Evolutionary conservation across 2,888 invertebrate genomes (phyloP), one percentile per base, ranked within the genome.

Genomic region (Camptogramma bilineatum): DNA sequence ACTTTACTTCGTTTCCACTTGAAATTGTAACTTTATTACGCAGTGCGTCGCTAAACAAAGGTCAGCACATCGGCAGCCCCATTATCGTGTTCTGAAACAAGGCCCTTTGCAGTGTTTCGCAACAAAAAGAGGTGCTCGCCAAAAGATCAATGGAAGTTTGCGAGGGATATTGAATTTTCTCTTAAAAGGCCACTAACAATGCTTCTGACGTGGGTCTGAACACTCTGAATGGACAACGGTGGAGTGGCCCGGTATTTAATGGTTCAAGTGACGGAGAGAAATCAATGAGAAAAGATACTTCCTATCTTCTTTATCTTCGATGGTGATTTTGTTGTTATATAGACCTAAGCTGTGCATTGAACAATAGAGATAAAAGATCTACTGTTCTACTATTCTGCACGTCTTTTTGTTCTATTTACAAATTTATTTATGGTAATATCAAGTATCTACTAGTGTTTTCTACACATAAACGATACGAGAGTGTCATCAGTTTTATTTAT

Each of bases 161-260:
- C 68, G 64, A 67, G 73, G 74, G 73, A 78, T 86, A 85, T 86
- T 83, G 83, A 83, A 83, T 86, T 85, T 83, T 77, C 78, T 75
- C 76, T 71, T 77, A 78, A 79, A 80, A 80, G 77, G 71, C 73
- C 73, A 69, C 77, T 76, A 81, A 87, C 83, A 88, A 88, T 82
- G 82, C 77, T 71, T 75, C 75, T 86, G 85, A 86, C 80, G 74
- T 79, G 81, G 81, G 79, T 82, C 76, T 66, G 57, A 65, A 54
- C 53, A 54, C 54, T 52, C 62, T 52, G 69, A 72, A 73, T 70
- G 73, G 75, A 71, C 70, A 55, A 58, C 58, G 58, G 58, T 51
- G 62, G 56, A 65, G 62, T 66, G 66, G 51, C 54, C 51, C 52
- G 54, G 39, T 62, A 51, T 65, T 64, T 65, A 62, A 66, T 62